Base-by-base conservation (phyloP, 2,797 vertebrate genomes). In the Molossus molossus region DNA sequence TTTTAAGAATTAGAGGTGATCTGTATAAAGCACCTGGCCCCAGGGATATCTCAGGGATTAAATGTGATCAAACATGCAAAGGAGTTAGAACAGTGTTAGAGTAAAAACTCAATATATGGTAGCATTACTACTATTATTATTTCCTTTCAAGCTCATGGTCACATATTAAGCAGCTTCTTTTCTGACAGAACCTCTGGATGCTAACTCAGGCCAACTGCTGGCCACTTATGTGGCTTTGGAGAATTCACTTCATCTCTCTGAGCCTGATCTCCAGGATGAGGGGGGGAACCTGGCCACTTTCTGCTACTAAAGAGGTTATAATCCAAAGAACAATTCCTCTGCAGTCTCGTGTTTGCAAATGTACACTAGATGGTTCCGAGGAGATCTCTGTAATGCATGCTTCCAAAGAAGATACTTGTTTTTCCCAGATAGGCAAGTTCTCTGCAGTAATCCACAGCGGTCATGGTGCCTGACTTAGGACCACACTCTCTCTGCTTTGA, bases 1-100 rank as follows among this genome's bases (percentile, higher is more conserved):
- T 77, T 94, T 96, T 94, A 87, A 95, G 92, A 94, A 86, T 55
- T n/a, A 50, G 21, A 84, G 50, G 27, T 90, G n/a, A 55, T 53
- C 17, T 58, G 50, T 67, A 23, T 37, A 88, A 95, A 94, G 70
- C 37, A 75, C 2, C 27, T 69, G 79, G 57, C 29, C 48, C 29
- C n/a, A 40, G 60, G 33, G 20, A 95, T 65, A 55, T 69, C 92
- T 90, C 67, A 82, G 86, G 90, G 64, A 86, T 82, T 95, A 92
- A 96, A 72, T 67, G 12, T 25, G 70, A 79, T 87, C 17, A 79
- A 88, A 29, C 6, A 25, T 21, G 33, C n/a, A 69, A 76, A 90
- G 73, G 21, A 40, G 75, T 80, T 88, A 89, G 40, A 82, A 73
- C 53, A 76, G 33, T 83, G 14, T 6, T 53, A 25, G 23, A 21